Percentiles rank a stretch among this genome's conserved stretches.
Conservation (phyloP, 2,888 invertebrate genomes). For the Macrostomum cliftonense region DNA sequence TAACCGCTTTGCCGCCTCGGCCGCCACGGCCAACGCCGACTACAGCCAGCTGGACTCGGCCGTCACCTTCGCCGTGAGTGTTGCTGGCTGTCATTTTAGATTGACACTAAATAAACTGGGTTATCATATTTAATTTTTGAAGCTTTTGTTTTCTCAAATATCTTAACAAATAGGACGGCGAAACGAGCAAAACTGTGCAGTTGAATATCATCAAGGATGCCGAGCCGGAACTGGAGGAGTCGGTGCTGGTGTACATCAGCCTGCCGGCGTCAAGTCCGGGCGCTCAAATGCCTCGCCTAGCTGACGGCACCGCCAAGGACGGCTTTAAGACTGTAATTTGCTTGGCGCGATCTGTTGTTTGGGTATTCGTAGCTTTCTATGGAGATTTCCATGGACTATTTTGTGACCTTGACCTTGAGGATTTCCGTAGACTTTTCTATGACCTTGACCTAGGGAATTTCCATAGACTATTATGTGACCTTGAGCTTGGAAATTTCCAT, state of each 20-base stretch:
- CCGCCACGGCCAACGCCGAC: slow-evolving; percentile 21
- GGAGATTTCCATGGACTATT: neutral
- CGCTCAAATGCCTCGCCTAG: slow-evolving; percentile 19
- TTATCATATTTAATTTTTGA: no score
- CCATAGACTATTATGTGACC: neutral
- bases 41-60: slow-evolving; percentile 21
- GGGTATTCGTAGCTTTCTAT: neutral
- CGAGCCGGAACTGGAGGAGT: slow-evolving; percentile 24
- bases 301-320: slow-evolving; percentile 21
- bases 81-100: neutral
- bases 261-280: slow-evolving; percentile 22
- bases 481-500: no score
- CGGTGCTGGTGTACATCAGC: slow-evolving; percentile 26
- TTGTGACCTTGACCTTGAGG: slow-evolving; percentile 1
- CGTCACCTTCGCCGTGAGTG: slow-evolving; percentile 18
- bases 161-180: slow-evolving; percentile 16
- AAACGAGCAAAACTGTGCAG: slow-evolving; percentile 17
- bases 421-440: neutral
- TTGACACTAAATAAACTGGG: slow-evolving; percentile 6
- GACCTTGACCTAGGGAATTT: neutral
- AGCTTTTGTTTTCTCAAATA: no score
- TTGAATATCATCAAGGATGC: slow-evolving; percentile 23
- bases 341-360: no score
- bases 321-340: slow-evolving; percentile 21
- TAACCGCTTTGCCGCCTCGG: slow-evolving; percentile 16